Base-by-base conservation (phyloP, 2,888 invertebrate species). In the Petrolisthes manimaculis region DNA sequence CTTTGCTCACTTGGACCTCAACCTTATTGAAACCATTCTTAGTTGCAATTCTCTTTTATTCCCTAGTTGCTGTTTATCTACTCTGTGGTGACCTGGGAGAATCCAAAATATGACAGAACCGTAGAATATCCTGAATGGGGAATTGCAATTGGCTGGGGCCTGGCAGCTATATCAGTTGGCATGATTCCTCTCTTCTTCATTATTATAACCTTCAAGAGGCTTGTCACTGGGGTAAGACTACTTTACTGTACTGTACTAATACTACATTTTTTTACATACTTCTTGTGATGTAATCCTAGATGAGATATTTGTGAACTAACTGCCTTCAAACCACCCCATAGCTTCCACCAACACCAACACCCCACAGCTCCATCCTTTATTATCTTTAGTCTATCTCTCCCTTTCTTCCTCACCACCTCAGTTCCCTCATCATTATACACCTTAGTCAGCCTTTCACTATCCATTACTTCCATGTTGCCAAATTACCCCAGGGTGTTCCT, bases 91-190 rank as follows among this genome's bases (percentile, higher is more conserved):
- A 69, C 85, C 51, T 91, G 90, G 88, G 75, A 89, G 78, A 87
- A 91, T n/a, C 88, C 90, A 0, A 89, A 85, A 53, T 92, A 92
- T 78, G 79, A 82, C 21, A 90, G 86, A 56, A 79, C 51, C n/a
- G 67, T 91, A 14, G 88, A 78, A 12, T 92, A 92, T 81, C 92
- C 92, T 5, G 86, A 78, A 4, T 92, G 92, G 92, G 92, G 92
- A 0, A 85, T 90, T 14, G 90, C 85, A 4, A 86, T 92, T n/a
- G 92, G 92, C 5, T 92, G 92, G 92, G 82, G 89, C 37, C 87
- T 92, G 54, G 91, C 92, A 18, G 89, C 81, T 3, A 77, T 92
- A 1, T 92, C 92, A 24, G 89, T 92, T 1, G 80, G 91, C 21
- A 92, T 92, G 86, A 92, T 92, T 14, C 91, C 91, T 18, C 85